Conservation (phyloP, 2,888 invertebrate species). For the Calliphora vomitoria region DNA sequence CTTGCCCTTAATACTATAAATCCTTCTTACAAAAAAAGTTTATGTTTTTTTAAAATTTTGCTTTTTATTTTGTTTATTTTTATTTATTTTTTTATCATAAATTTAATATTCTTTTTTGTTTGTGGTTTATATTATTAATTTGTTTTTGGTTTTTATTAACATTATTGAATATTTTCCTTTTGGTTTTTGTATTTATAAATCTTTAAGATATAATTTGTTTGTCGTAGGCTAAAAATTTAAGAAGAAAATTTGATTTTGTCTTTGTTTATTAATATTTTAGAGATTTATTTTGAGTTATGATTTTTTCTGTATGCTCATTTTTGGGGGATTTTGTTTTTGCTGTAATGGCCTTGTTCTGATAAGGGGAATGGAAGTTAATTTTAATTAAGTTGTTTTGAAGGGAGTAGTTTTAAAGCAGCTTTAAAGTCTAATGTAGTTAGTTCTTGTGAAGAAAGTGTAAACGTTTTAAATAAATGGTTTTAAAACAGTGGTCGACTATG, state of each 20-base stretch:
- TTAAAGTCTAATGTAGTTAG: no score
- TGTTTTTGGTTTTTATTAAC: conserved; percentile 57
- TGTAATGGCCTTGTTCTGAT: neutral
- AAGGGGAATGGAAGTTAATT: neutral
- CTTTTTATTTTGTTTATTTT: neutral
- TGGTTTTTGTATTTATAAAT: conserved; percentile 50
- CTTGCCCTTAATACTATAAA: conserved; percentile 66
- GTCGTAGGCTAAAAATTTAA: conserved; percentile 36
- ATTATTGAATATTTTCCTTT: conserved; percentile 60
- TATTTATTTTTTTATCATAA: conserved; percentile 1
- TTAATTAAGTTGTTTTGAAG: no score
- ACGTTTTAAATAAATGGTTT: no score
- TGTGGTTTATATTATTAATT: conserved; percentile 3
- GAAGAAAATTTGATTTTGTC: conserved; percentile 64
- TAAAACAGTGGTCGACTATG: no score
- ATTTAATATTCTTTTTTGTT: conserved; percentile 5
- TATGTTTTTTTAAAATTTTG: conserved; percentile 29
- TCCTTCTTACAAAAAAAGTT: conserved; percentile 70
- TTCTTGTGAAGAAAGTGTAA: no score
- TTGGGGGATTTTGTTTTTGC: neutral
- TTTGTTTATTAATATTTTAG: conserved; percentile 5
- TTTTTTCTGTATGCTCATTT: conserved; percentile 7
- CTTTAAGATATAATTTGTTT: conserved; percentile 52
- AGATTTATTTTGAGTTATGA: conserved; percentile 11
- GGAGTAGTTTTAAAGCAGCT: no score